phyloP scores from a whole-genome alignment of 1,140 invertebrate genomes.

The Pogonomyrmex californicus region DNA sequence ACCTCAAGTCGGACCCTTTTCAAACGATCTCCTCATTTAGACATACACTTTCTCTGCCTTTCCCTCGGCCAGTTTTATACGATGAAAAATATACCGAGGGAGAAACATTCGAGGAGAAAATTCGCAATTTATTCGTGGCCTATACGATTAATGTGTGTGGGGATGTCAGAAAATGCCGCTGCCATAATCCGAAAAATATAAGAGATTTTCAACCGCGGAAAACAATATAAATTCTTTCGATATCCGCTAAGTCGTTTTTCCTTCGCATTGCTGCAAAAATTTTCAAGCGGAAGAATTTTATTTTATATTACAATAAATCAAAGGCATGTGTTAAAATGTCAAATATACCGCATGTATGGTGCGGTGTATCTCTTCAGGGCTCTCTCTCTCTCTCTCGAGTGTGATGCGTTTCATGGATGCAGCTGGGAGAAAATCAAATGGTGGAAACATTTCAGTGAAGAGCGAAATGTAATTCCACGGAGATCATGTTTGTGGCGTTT shows the following conservation, averaged over 20 bases:
- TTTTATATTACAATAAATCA: not conserved
- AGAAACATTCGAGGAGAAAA: constrained; percentile 1
- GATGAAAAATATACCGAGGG: constrained; percentile 45
- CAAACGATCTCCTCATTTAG: constrained; percentile 63
- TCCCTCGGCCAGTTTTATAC: constrained; percentile 13
- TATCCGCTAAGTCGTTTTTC: not conserved
- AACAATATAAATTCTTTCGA: not conserved
- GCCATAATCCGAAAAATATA: constrained; percentile 32
- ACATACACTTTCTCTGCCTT: constrained; percentile 36
- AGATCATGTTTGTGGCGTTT: constrained; percentile 59
- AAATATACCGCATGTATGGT: not conserved
- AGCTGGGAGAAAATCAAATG: constrained; percentile 43
- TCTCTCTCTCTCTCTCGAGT: not conserved
- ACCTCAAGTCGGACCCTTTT: constrained; percentile 56
- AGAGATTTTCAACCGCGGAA: constrained; percentile 16
- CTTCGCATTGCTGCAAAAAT: not conserved
- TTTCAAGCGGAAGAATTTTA: not conserved
- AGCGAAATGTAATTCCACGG: constrained; percentile 58
- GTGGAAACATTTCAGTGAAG: constrained; percentile 37
- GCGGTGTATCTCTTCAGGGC: not conserved
- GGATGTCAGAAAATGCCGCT: not conserved
- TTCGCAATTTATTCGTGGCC: constrained; percentile 29
- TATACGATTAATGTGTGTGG: constrained; percentile 29
- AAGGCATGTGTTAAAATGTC: not conserved
- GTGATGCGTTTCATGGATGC: constrained; percentile 1